Evolutionary conservation across 2,797 vertebrate genomes (phyloP).

Genomic region (Arctocebus calabarensis): DNA sequence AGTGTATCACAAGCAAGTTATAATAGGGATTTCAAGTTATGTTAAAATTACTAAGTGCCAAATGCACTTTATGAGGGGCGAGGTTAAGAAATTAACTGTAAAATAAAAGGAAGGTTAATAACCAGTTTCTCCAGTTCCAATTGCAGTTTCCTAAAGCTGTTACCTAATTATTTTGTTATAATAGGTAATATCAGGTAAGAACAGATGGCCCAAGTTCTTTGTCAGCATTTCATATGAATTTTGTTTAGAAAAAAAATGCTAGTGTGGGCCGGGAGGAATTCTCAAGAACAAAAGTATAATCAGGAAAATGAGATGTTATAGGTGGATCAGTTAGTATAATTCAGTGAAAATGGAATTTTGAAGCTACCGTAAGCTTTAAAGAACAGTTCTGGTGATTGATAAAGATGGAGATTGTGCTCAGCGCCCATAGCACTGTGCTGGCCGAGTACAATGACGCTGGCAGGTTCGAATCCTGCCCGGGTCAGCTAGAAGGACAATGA

Average conservation of each 20-base stretch:
- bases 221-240: conserved; percentile 18
- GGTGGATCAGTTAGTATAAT: not conserved
- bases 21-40: conserved; percentile 17
- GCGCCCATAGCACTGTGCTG: too few species aligned
- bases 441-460: too few species aligned
- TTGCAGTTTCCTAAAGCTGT: conserved; percentile 7
- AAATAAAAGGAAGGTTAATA: conserved; percentile 17
- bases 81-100: not conserved
- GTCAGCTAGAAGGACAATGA: too few species aligned
- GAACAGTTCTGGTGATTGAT: not conserved
- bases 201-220: conserved; percentile 5
- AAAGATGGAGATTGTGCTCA: not conserved
- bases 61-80: not conserved
- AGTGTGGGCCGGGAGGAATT: not conserved
- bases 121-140: not conserved
- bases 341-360: conserved; percentile 27
- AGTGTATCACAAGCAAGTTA: conserved; percentile 31
- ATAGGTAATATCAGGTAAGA: conserved; percentile 38
- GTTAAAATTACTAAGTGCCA: conserved; percentile 24
- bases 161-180: not conserved
- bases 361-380: not conserved
- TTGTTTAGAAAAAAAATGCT: not conserved
- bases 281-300: conserved; percentile 31
- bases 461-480: too few species aligned
- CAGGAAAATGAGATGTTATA: not conserved